Base-by-base conservation (phyloP, 2,888 invertebrate species). In the Macaria liturata region DNA sequence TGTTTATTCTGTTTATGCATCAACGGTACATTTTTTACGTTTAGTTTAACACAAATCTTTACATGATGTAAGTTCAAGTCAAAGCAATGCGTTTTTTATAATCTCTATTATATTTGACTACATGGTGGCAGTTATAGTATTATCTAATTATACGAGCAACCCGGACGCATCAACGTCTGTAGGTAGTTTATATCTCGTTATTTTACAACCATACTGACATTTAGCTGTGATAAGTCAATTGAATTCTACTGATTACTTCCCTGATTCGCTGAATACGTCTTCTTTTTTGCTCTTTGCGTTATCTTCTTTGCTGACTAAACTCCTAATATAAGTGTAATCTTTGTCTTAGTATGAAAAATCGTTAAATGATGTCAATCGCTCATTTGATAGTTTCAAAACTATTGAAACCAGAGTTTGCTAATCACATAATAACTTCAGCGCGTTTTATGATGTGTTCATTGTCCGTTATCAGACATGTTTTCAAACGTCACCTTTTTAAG, bases 201-300 rank as follows among this genome's bases (percentile, higher is more conserved):
- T 53, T 53, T 59, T 53, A 60, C 46, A 49, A 49, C 49, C 6
- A 0, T 3, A 8, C 57, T 54, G 53, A 49, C 53, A 49, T 54
- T 58, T 54, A 49, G 20, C 9, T 30, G 9, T 8, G 46, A 49
- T 53, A 53, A 46, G n/a, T 52, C 34, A 39, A 53, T 52, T 53
- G 32, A 49, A 54, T 49, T 30, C 9, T 8, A n/a, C 34, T 54
- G 34, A 58, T 58, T 46, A 49, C 57, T 57, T 57, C 57, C 57
- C 30, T 52, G 40, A 39, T 49, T 44, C 50, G 44, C 30, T 20
- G 20, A 20, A 20, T 34, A 5, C n/a, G 3, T n/a, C 34, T 34
- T 34, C 1, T 1, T 20, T 34, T 44, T 50, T 34, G 20, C 20
- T 20, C 20, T 20, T 20, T 20, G 20, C 2, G 2, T 20, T 20